Evolutionary conservation across 1,140 invertebrate genomes (phyloP).

Genomic region (Drosophila truncata): DNA sequence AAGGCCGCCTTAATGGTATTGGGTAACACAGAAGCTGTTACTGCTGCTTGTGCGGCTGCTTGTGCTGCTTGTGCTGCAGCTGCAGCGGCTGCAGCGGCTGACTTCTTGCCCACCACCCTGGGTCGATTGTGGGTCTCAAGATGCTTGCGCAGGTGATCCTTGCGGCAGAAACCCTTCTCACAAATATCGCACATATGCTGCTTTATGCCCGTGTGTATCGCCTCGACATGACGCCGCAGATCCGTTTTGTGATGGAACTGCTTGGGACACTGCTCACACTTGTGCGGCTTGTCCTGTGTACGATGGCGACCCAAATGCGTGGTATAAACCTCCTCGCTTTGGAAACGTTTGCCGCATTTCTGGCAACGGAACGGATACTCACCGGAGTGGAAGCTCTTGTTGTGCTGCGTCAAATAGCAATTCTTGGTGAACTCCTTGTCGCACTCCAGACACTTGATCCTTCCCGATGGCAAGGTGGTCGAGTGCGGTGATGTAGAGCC

Average conservation of each 20-base stretch:
- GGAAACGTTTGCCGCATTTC: conserved; percentile 94
- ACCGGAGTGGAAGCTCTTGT: conserved; percentile 94
- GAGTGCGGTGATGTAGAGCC: conserved; percentile 67
- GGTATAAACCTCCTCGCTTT: conserved; percentile 88
- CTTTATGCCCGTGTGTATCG: conserved; percentile 93
- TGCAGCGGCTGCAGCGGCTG: conserved; percentile 50
- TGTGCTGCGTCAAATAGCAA: conserved; percentile 95
- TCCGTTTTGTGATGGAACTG: conserved; percentile 96
- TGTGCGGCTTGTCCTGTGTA: conserved; percentile 93
- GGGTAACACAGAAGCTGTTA: not conserved
- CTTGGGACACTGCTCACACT: conserved; percentile 95
- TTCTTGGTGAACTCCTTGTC: conserved; percentile 94
- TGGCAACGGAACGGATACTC: conserved; percentile 94
- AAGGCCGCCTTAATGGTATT: conserved; percentile 43
- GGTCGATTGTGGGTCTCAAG: conserved; percentile 91
- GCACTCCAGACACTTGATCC: conserved; percentile 92
- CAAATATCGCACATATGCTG: conserved; percentile 93
- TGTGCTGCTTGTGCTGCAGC: conserved; percentile 16
- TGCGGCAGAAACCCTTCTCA: conserved; percentile 95
- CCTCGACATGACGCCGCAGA: conserved; percentile 92
- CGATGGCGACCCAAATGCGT: conserved; percentile 91
- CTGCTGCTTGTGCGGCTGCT: not conserved
- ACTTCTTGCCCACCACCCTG: conserved; percentile 67
- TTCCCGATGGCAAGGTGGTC: conserved; percentile 85
- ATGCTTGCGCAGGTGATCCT: conserved; percentile 98